Evolutionary conservation across 1,140 invertebrate species (phyloP).

Genomic region (Drosophila auraria): DNA sequence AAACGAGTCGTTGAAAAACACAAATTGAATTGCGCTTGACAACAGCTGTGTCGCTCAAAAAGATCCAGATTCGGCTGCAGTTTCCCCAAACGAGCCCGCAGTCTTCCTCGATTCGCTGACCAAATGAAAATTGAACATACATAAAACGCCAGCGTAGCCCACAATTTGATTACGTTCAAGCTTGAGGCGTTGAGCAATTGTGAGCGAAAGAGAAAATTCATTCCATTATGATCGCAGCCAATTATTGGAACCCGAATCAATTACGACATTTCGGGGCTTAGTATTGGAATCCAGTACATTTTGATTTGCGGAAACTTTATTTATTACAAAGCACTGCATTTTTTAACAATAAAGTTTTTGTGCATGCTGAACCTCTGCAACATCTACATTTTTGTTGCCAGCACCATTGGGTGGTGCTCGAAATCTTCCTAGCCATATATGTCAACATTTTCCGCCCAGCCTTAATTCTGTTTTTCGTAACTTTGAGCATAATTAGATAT

Average conservation of each 20-base stretch:
- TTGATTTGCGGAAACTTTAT: background rate
- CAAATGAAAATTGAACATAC: conserved; percentile 44
- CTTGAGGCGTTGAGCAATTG: conserved; percentile 17
- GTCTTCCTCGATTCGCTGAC: conserved; percentile 44
- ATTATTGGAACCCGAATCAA: conserved; percentile 10
- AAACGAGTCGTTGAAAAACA: conserved; percentile 51
- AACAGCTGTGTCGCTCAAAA: conserved; percentile 35
- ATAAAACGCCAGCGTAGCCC: conserved; percentile 13
- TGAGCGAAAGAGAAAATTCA: conserved; percentile 29
- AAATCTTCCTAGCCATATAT: too few relatives aligned
- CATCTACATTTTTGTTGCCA: too few relatives aligned
- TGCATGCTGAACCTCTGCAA: too few relatives aligned
- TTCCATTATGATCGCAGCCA: conserved; percentile 22
- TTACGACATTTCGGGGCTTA: background rate
- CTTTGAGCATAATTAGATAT: too few relatives aligned
- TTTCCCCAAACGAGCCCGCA: background rate
- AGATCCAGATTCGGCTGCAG: conserved; percentile 9
- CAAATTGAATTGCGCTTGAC: conserved; percentile 59
- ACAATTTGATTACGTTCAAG: conserved; percentile 24
- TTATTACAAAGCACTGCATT: background rate
- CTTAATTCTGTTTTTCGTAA: too few relatives aligned
- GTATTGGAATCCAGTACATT: background rate
- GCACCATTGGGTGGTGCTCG: too few relatives aligned
- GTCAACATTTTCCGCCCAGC: too few relatives aligned
- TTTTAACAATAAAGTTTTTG: background rate